phyloP scores from a whole-genome alignment of 2,113 vertebrate genomes.

The Raja brachyura region DNA sequence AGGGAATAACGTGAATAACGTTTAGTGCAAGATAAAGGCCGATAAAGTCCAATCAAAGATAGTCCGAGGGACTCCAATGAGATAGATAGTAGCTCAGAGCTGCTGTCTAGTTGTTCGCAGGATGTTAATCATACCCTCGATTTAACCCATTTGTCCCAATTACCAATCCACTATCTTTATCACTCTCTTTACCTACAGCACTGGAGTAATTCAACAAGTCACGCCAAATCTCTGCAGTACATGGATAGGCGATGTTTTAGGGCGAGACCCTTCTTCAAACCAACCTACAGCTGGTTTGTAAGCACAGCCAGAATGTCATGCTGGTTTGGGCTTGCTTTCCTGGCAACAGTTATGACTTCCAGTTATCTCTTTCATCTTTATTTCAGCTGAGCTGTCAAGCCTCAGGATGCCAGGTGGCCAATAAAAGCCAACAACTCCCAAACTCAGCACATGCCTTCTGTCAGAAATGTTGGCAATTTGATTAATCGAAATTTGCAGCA shows the following conservation, averaged over 20 bases:
- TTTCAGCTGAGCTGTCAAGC: neutral
- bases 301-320: neutral
- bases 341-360: neutral
- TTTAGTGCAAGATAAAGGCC: too few species aligned
- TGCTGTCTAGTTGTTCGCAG: too few species aligned
- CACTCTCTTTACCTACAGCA: neutral
- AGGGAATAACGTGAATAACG: too few species aligned
- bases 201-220: too few species aligned
- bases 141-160: neutral
- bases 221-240: too few species aligned
- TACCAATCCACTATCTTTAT: neutral
- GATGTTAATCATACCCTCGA: too few species aligned
- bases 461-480: neutral
- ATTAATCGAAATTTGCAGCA: too few species aligned
- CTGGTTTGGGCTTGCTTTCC: neutral
- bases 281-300: neutral
- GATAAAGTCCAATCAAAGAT: too few species aligned
- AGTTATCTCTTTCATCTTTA: neutral
- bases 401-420: neutral
- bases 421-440: neutral
- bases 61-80: too few species aligned
- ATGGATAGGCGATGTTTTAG: too few species aligned
- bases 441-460: neutral
- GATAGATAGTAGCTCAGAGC: too few species aligned
- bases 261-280: too few species aligned